These are phyloP conservation scores for Tragelaphus eurycerus DNA, from an alignment of 2,797 vertebrate genomes.

Conservation along the genomic window DNA sequence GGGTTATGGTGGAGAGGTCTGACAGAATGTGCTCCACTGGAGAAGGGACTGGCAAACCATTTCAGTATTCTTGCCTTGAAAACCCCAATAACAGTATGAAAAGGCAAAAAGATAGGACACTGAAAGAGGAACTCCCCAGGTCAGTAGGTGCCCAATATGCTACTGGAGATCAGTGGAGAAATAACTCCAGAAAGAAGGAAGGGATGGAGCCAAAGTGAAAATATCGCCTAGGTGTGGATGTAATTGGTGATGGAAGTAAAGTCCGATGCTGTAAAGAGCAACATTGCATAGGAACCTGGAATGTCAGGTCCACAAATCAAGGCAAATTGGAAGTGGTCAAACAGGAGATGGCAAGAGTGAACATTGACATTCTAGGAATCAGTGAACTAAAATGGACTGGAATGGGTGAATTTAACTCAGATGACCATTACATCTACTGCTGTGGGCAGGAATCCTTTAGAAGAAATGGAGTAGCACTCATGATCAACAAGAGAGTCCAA, in stretches of 20 bases:
- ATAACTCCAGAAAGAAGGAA: background rate
- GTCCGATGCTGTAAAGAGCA: background rate
- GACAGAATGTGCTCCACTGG: background rate
- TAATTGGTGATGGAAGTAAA: background rate
- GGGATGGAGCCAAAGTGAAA: background rate
- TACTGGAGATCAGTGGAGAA: background rate
- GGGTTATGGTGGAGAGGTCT: background rate
- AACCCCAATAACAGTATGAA: background rate
- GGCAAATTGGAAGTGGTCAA: background rate
- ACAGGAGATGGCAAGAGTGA: background rate
- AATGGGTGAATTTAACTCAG: background rate
- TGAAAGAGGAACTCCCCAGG: background rate
- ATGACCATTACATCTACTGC: background rate
- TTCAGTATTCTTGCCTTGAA: background rate
- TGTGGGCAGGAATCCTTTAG: background rate
- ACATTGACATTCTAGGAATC: background rate
- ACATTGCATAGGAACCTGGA: background rate
- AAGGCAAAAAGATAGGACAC: background rate
- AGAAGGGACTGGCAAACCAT: background rate
- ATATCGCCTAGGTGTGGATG: rapidly evolving
- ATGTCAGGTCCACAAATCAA: background rate
- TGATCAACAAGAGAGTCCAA: too few species aligned
- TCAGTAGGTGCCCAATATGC: background rate
- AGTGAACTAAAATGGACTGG: background rate
- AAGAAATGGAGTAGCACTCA: background rate